These are phyloP conservation scores for Colistium nudipinnis DNA, from an alignment of 2,113 vertebrate genomes.

Conservation along the genomic window DNA sequence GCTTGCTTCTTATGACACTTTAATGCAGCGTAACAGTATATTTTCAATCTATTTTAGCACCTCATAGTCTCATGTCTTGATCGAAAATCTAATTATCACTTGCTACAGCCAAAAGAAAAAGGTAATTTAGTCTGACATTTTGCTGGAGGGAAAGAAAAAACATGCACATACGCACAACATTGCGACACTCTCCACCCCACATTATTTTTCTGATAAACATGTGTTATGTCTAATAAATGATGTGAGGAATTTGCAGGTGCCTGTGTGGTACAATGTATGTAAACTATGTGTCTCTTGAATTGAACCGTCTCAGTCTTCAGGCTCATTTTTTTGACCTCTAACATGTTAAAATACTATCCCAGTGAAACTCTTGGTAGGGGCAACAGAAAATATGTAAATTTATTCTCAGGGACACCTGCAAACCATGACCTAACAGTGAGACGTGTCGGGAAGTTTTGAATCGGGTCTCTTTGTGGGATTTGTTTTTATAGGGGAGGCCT, in stretches of 20 bases:
- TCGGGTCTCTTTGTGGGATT: constrained; percentile 53
- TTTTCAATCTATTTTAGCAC: background rate
- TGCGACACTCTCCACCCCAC: background rate
- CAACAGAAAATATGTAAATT: constrained; percentile 56
- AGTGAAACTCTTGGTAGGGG: constrained; percentile 40
- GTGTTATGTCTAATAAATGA: background rate
- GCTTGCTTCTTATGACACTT: background rate
- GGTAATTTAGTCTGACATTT: background rate
- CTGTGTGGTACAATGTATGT: constrained; percentile 3
- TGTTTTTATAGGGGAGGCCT: constrained; percentile 57
- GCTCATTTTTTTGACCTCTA: background rate
- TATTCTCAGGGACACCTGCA: constrained; percentile 68
- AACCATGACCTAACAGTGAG: constrained; percentile 40
- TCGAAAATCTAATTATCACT: background rate
- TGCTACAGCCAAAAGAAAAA: background rate
- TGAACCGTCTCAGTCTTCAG: background rate
- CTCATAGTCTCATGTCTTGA: background rate
- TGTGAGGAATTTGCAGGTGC: constrained; percentile 25
- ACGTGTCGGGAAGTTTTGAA: constrained; percentile 51
- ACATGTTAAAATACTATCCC: constrained; percentile 24
- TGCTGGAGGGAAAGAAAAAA: background rate
- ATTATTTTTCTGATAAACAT: constrained; percentile 1
- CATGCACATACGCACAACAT: background rate
- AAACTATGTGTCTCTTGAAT: constrained; percentile 10
- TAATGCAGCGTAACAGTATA: background rate